Conservation (phyloP, 2,888 invertebrate species). For the Troides oblongomaculatus region DNA sequence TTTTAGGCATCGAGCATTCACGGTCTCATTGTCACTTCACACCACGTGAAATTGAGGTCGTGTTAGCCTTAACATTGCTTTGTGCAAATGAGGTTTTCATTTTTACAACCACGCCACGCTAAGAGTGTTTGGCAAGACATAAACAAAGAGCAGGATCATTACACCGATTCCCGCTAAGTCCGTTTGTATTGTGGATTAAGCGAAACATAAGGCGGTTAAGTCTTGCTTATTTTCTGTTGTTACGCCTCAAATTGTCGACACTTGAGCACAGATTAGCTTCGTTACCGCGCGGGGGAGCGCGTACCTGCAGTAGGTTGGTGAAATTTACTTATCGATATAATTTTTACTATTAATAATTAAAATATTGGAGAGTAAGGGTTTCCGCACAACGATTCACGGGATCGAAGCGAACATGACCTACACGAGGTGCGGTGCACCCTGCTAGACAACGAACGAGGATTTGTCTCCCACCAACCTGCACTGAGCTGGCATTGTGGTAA, state of each 20-base stretch:
- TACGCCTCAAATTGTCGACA: slow-evolving; percentile 79
- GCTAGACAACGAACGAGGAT: too few species aligned
- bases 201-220: slow-evolving; percentile 55
- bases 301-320: slow-evolving; percentile 59
- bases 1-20: too few species aligned
- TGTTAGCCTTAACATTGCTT: background rate
- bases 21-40: too few species aligned
- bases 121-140: slow-evolving; percentile 24
- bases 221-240: slow-evolving; percentile 78
- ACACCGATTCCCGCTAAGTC: slow-evolving; percentile 41
- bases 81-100: background rate
- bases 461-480: too few species aligned
- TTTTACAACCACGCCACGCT: background rate
- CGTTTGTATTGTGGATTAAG: slow-evolving; percentile 60
- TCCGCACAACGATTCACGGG: too few species aligned
- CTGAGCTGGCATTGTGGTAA: too few species aligned
- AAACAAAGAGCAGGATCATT: slow-evolving; percentile 43
- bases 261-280: slow-evolving; percentile 79
- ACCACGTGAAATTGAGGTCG: too few species aligned
- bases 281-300: slow-evolving; percentile 71
- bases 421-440: too few species aligned
- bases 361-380: background rate
- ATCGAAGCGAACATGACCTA: too few species aligned
- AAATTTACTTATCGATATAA: slow-evolving; percentile 38
- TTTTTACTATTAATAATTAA: background rate